phyloP scores from a whole-genome alignment of 2,888 invertebrate species.

The Steinernema carpocapsae region DNA sequence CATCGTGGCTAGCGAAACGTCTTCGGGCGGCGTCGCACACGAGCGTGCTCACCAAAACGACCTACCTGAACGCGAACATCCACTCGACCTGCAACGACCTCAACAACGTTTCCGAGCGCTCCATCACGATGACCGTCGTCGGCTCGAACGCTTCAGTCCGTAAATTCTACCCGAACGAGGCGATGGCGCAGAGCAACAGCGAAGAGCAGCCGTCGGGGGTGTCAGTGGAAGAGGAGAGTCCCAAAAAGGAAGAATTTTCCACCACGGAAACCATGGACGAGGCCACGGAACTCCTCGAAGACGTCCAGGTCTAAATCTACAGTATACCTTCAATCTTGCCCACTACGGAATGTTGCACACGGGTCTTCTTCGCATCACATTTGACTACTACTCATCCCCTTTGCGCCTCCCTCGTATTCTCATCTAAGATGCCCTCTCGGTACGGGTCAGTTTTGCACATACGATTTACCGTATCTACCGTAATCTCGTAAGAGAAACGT shows the following conservation, averaged over 20 bases:
- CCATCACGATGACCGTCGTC: slow-evolving; percentile 43
- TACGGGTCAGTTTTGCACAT: slow-evolving; percentile 14
- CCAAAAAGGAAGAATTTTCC: slow-evolving; percentile 41
- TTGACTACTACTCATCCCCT: background rate
- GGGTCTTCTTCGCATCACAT: background rate
- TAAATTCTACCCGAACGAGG: slow-evolving; percentile 43
- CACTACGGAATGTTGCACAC: slow-evolving; percentile 11
- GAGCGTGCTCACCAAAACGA: slow-evolving; percentile 36
- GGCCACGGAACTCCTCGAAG: slow-evolving; percentile 44
- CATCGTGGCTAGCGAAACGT: slow-evolving; percentile 42
- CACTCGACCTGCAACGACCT: slow-evolving; percentile 25
- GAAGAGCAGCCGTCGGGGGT: slow-evolving; percentile 44
- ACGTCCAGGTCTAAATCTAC: slow-evolving; percentile 21
- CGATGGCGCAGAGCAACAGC: slow-evolving; percentile 41
- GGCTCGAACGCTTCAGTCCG: slow-evolving; percentile 28
- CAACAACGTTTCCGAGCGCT: slow-evolving; percentile 43
- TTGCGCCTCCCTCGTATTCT: background rate
- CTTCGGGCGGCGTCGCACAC: slow-evolving; percentile 38
- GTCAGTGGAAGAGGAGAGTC: slow-evolving; percentile 43
- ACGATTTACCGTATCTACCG: slow-evolving; percentile 11
- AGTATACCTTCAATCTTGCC: slow-evolving; percentile 21
- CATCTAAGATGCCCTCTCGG: slow-evolving; percentile 13
- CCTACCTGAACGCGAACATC: slow-evolving; percentile 32
- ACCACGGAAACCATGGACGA: slow-evolving; percentile 47
- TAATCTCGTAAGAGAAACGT: background rate